phyloP scores from a whole-genome alignment of 2,797 vertebrate species.

The Florisuga fusca region DNA sequence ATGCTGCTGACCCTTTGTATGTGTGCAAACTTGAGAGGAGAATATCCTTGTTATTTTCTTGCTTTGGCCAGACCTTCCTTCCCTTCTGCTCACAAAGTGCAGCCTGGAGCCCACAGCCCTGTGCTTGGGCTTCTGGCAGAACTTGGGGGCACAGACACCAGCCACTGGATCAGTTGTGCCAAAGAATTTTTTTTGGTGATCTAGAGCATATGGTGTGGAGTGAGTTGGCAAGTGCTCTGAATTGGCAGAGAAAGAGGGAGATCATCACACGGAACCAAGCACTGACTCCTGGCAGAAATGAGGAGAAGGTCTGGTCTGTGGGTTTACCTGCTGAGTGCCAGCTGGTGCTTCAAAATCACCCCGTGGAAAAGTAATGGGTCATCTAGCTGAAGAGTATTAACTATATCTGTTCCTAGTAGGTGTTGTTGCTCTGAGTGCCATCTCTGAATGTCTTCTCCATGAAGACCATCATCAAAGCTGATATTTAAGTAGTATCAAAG shows the following conservation, averaged over 20 bases:
- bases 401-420: background rate
- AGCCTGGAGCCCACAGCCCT: background rate
- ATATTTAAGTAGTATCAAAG: background rate
- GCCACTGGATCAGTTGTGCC: background rate
- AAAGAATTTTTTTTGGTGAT: background rate
- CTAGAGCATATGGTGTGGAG: background rate
- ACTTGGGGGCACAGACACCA: accelerated
- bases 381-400: background rate
- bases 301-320: background rate
- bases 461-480: background rate
- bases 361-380: accelerated
- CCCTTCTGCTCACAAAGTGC: background rate
- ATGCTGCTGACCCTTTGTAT: background rate
- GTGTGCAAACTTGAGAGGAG: background rate
- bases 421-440: background rate
- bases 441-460: background rate
- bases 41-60: background rate
- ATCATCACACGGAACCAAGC: background rate
- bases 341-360: background rate
- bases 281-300: background rate
- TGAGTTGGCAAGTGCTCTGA: background rate
- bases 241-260: background rate
- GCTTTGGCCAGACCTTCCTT: background rate
- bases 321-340: background rate
- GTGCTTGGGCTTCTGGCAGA: background rate